These are phyloP conservation scores for Parapsyche elsis DNA, from an alignment of 1,140 invertebrate genomes.

Conservation along the genomic window DNA sequence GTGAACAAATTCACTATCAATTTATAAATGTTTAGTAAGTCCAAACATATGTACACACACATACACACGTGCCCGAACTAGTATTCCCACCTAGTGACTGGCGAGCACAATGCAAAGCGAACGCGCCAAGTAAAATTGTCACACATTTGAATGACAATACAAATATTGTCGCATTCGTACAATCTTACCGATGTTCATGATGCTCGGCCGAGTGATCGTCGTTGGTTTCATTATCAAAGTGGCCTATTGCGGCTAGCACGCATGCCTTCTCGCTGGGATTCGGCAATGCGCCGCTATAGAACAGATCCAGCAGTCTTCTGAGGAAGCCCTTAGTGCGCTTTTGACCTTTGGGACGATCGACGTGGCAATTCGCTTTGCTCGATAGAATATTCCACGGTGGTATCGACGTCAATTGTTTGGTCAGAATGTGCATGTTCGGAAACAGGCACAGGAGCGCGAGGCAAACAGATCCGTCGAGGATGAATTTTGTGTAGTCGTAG, in stretches of 20 bases:
- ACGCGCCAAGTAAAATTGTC: no score
- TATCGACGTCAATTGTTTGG: conserved; percentile 36
- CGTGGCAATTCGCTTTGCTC: background rate
- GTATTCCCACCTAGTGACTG: background rate
- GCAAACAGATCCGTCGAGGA: background rate
- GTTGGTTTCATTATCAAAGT: conserved; percentile 58
- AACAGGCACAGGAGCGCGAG: background rate
- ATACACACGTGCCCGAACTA: background rate
- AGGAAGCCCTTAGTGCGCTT: conserved; percentile 12
- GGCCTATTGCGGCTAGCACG: conserved; percentile 60
- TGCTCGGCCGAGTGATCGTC: conserved; percentile 59
- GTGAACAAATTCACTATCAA: no score
- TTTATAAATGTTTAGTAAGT: no score
- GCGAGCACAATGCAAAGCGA: no score
- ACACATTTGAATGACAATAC: no score
- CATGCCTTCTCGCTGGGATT: conserved; percentile 55
- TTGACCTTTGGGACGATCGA: background rate
- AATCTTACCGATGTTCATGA: background rate
- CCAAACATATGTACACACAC: background rate
- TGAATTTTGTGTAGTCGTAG: background rate
- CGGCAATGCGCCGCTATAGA: conserved; percentile 59
- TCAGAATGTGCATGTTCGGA: conserved; percentile 46
- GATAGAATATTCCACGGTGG: conserved; percentile 1
- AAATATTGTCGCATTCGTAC: background rate
- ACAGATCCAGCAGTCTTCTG: conserved; percentile 43